phyloP scores from a whole-genome alignment of 2,888 invertebrate genomes.

The Epinotia demarniana region DNA sequence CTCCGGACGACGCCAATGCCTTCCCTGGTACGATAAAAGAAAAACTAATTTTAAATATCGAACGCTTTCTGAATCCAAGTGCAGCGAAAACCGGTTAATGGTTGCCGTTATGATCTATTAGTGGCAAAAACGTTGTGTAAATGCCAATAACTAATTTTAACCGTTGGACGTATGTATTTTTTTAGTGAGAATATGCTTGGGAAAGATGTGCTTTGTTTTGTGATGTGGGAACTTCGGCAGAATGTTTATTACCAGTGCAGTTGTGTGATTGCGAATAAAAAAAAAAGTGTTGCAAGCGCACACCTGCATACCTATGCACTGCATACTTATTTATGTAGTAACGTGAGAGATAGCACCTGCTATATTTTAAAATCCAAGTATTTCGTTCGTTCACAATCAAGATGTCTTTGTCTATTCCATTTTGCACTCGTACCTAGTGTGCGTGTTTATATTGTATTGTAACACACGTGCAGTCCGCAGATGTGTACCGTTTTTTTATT shows the following conservation, averaged over 20 bases:
- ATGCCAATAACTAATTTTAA: slow-evolving; percentile 66
- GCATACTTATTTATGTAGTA: neutral
- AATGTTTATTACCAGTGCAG: slow-evolving; percentile 23
- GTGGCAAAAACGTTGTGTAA: slow-evolving; percentile 55
- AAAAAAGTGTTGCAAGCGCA: slow-evolving; percentile 35
- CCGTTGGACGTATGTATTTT: slow-evolving; percentile 52
- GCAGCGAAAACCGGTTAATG: slow-evolving; percentile 30
- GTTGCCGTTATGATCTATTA: slow-evolving; percentile 54
- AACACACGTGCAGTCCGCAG: slow-evolving; percentile 30
- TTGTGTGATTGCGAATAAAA: slow-evolving; percentile 28
- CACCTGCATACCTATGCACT: neutral
- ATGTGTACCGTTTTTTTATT: slow-evolving; percentile 31
- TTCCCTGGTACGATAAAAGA: slow-evolving; percentile 86
- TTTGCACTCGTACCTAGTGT: neutral
- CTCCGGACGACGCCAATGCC: slow-evolving; percentile 88
- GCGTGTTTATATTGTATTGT: slow-evolving; percentile 3
- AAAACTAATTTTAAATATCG: slow-evolving; percentile 12
- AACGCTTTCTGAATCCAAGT: neutral
- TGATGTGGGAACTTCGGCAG: slow-evolving; percentile 26
- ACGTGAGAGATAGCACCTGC: slow-evolving; percentile 19
- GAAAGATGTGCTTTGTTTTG: slow-evolving; percentile 38
- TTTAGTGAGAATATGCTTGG: slow-evolving; percentile 47
- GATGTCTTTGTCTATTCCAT: slow-evolving; percentile 10
- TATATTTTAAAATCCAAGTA: neutral
- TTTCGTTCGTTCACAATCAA: neutral